A percentile compares a stretch with the other conserved stretches of the same genome.
These are phyloP conservation scores for Chloroceryle inda DNA, from an alignment of 2,797 vertebrate genomes.

Conservation along the genomic window DNA sequence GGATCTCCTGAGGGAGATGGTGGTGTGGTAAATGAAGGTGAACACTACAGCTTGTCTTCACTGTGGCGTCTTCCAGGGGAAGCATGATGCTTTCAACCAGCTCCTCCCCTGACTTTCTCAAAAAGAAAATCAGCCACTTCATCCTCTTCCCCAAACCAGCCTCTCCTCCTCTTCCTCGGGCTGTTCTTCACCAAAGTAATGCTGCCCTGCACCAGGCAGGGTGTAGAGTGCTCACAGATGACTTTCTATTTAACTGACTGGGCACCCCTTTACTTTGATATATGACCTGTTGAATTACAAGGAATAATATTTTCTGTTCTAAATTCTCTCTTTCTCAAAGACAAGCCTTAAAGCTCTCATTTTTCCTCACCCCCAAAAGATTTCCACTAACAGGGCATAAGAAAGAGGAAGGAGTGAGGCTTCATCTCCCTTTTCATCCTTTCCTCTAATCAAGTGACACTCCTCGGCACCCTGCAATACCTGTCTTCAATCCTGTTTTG, in stretches of 20 bases:
- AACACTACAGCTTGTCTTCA: not conserved
- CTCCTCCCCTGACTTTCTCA: not conserved
- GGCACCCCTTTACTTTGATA: not conserved
- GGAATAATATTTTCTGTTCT: not conserved
- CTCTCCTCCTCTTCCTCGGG: not conserved
- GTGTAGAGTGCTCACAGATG: not conserved
- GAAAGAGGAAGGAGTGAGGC: constrained; percentile 21
- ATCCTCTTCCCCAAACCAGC: not conserved
- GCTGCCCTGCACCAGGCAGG: not conserved
- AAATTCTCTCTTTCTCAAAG: not conserved
- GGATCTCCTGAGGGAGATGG: not conserved
- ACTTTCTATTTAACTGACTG: not conserved
- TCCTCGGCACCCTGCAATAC: not conserved
- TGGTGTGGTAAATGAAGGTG: not conserved
- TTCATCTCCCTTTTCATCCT: constrained; percentile 8
- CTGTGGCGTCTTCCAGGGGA: not conserved
- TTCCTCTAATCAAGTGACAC: constrained; percentile 12
- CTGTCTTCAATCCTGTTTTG: constrained; percentile 45
- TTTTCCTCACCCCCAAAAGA: not conserved
- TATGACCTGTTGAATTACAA: not conserved
- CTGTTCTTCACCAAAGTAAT: not conserved
- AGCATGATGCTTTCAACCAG: rapidly evolving
- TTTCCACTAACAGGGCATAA: not conserved
- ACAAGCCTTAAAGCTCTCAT: not conserved
- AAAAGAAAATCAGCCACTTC: not conserved